Percentiles rank a stretch among this genome's conserved stretches.
Conservation (phyloP, 1,140 invertebrate species). For the Drosophila novamexicana region DNA sequence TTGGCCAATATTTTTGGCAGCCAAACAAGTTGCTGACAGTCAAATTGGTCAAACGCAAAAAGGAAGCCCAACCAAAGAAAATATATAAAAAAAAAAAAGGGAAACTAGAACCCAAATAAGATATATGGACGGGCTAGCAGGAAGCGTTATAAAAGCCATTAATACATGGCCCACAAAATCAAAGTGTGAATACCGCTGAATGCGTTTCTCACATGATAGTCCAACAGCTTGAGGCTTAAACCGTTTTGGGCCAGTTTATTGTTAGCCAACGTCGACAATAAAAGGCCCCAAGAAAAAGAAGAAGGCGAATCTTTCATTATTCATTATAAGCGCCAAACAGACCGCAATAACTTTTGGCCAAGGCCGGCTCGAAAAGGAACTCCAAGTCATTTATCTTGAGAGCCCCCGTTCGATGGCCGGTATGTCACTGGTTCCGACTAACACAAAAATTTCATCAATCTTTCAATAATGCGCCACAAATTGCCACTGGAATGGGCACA, state of each 20-base stretch:
- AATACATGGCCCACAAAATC: slow-evolving; percentile 67
- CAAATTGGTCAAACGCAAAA: slow-evolving; percentile 62
- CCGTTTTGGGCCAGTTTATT: slow-evolving; percentile 13
- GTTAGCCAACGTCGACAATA: slow-evolving; percentile 4
- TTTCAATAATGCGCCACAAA: slow-evolving; percentile 70
- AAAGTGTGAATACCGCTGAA: slow-evolving; percentile 70
- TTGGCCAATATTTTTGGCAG: slow-evolving; percentile 38
- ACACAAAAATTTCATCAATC: slow-evolving; percentile 73
- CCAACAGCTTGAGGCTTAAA: slow-evolving; percentile 6
- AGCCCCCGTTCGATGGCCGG: slow-evolving; percentile 18
- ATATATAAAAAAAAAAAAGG: slow-evolving; percentile 4
- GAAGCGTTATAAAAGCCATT: slow-evolving; percentile 77
- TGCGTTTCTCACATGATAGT: slow-evolving; percentile 45
- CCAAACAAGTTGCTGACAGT: slow-evolving; percentile 66
- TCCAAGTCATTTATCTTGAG: slow-evolving; percentile 45
- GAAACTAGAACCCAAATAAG: slow-evolving; percentile 18
- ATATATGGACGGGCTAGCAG: slow-evolving; percentile 45
- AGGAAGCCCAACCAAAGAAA: not conserved
- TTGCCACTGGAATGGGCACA: slow-evolving; percentile 22
- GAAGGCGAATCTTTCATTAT: slow-evolving; percentile 75
- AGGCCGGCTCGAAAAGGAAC: slow-evolving; percentile 15
- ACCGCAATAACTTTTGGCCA: slow-evolving; percentile 70
- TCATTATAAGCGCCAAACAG: slow-evolving; percentile 71
- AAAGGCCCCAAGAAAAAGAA: slow-evolving; percentile 28
- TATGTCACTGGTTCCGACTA: slow-evolving; percentile 33